Evolutionary conservation across 2,797 vertebrate species (phyloP), one percentile per base, ranked within the genome.

Genomic region (Acanthurus leucopareius): DNA sequence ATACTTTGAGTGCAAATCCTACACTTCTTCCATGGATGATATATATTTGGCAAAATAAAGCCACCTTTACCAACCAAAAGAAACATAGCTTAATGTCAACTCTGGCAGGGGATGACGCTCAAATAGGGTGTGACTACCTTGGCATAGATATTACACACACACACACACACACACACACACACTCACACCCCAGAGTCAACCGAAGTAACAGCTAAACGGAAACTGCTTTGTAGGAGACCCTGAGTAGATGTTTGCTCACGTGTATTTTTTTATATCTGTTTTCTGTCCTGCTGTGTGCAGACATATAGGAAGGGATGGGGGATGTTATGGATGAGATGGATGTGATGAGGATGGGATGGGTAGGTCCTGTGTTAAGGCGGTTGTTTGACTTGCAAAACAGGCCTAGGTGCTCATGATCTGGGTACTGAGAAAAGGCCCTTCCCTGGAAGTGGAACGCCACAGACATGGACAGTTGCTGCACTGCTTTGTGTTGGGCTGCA

Each of bases 331-430:
- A 84, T 84, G 72, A 80, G 67, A 69, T 76, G 77, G 85, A 73
- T 0, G 32, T 35, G 80, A 80, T 51, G 74, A 76, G 74, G 82
- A 79, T 74, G 81, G 85, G 77, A 80, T 86, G 87, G 90, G 88
- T 88, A 51, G 78, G 69, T 79, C 79, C 77, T 79, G 51, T 64
- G 72, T 86, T 80, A 65, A 86, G 79, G 86, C 45, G 77, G 91
- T 88, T 77, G 92, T 96, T 96, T 96, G 95, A 95, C 95, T 96
- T 95, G 95, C 95, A 95, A 96, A 96, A 90, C 89, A 95, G 94
- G 85, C 73, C 67, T 42, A 48, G 69, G 82, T 81, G 75, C 83
- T 89, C 68, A 68, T 48, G 19, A 82, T 65, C 62, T 49, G 80
- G 68, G 51, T 72, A 47, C 25, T 40, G 79, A 81, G 73, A 84